Evolutionary conservation across 2,797 vertebrate species (phyloP).

Genomic region (Premnoplex brunnescens): DNA sequence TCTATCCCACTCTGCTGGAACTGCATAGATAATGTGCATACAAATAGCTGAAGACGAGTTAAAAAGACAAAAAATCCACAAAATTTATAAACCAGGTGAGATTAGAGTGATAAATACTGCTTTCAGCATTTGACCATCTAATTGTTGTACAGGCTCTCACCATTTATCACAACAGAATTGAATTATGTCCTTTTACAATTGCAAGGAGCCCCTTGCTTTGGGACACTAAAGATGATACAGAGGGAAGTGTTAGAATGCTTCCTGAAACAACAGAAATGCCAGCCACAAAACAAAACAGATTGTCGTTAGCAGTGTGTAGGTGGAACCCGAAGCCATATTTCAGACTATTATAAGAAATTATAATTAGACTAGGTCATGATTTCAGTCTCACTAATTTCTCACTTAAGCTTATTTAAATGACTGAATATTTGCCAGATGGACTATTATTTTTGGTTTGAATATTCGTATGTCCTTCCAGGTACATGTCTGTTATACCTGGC

Average conservation of each 20-base stretch:
- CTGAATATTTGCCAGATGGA: background rate
- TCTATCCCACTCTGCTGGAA: slow-evolving; percentile 6
- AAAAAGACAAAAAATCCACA: background rate
- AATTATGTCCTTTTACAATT: background rate
- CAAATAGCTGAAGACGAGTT: background rate
- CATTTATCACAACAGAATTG: background rate
- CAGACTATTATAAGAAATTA: background rate
- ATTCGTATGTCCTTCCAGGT: background rate
- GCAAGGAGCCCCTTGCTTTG: rapidly evolving
- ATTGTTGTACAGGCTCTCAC: background rate
- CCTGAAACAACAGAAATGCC: background rate
- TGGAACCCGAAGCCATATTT: background rate
- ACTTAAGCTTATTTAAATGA: background rate
- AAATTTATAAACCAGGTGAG: background rate
- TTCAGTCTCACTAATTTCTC: slow-evolving; percentile 19
- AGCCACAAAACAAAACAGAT: background rate
- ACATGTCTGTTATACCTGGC: background rate
- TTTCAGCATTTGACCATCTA: background rate
- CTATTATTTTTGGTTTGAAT: background rate
- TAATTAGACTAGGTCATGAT: background rate
- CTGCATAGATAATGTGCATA: background rate
- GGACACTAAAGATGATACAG: background rate
- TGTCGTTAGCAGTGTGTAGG: background rate
- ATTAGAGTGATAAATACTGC: background rate
- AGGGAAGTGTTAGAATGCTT: background rate